Evolutionary conservation across 2,113 vertebrate species (phyloP), one percentile per base, ranked within the genome.

Genomic region (Nannobrachium achirus): DNA sequence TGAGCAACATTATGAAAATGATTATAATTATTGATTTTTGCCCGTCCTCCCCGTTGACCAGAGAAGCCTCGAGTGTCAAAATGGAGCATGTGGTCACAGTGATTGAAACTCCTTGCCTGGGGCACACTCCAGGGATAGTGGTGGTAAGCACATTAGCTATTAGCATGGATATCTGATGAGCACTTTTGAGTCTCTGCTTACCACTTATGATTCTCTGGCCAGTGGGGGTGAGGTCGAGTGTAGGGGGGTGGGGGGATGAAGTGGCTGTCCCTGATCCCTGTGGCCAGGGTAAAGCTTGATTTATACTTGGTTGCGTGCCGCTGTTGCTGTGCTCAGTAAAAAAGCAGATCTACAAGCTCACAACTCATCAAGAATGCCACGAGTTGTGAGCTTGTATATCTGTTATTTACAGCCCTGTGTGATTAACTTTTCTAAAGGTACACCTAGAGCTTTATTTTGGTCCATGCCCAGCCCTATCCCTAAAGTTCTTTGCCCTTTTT

Each of bases 181-280:
- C 73, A 39, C 63, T 63, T 11, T 13, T 64, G 79, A 74, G 56
- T 60, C 76, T 69, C 51, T 74, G 66, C 73, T 85, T 61, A 79
- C 76, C 70, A 55, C 75, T 33, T 33, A 33, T 49, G 66, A 80
- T 78, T 81, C 73, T 69, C 72, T 13, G 14, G 61, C 66, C 71
- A 66, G 52, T 69, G 69, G 61, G 72, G 76, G 64, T 66, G 66
- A 33, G 19, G 45, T 45, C 19, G 42, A 20, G 16, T 53, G 57
- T 59, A 50, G 71, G 46, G 60, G 68, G 65, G 66, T 65, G 14
- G 15, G 63, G 58, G 49, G 59, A 42, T 53, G 55, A 62, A 20
- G 91, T 92, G 90, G 86, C 90, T 92, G 92, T 92, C 75, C 88
- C 82, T 91, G 90, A 91, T 88, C 60, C 63, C 82, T 40, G 75